Evolutionary conservation across 1,140 invertebrate species (phyloP).

Genomic region (Aphaenogaster rudis): DNA sequence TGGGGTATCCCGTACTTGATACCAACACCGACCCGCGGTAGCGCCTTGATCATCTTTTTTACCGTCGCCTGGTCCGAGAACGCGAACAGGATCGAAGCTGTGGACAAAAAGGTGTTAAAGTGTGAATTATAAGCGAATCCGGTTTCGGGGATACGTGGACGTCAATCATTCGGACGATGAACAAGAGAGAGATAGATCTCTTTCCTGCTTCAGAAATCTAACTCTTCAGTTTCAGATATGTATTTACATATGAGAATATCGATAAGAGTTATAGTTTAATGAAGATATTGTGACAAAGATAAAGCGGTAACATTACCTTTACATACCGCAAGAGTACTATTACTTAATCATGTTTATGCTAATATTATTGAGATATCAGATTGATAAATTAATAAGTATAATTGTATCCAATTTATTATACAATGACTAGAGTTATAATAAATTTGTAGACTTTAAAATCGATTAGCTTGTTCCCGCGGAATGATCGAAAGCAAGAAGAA

Average conservation of each 20-base stretch:
- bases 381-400: slow-evolving; percentile 26
- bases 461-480: slow-evolving; percentile 14
- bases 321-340: background rate
- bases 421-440: background rate
- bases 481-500: slow-evolving; percentile 16
- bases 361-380: slow-evolving; percentile 16
- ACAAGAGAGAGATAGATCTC: slow-evolving; percentile 15
- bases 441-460: slow-evolving; percentile 4
- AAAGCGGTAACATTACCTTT: background rate
- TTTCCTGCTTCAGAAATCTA: slow-evolving; percentile 9
- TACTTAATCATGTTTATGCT: slow-evolving; percentile 33
- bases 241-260: slow-evolving; percentile 13
- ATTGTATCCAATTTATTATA: slow-evolving; percentile 4
- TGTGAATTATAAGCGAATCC: slow-evolving; percentile 68
- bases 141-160: slow-evolving; percentile 43
- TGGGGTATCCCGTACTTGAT: slow-evolving; percentile 99
- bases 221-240: background rate
- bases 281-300: slow-evolving; percentile 4
- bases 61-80: slow-evolving; percentile 98
- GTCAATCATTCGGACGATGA: slow-evolving; percentile 62
- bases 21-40: slow-evolving; percentile 99
- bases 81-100: slow-evolving; percentile 99
- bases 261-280: background rate
- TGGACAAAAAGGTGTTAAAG: slow-evolving; percentile 85
- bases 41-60: slow-evolving; percentile 99